Conservation (phyloP, 2,113 vertebrate genomes). For the Synodontis membranacea region DNA sequence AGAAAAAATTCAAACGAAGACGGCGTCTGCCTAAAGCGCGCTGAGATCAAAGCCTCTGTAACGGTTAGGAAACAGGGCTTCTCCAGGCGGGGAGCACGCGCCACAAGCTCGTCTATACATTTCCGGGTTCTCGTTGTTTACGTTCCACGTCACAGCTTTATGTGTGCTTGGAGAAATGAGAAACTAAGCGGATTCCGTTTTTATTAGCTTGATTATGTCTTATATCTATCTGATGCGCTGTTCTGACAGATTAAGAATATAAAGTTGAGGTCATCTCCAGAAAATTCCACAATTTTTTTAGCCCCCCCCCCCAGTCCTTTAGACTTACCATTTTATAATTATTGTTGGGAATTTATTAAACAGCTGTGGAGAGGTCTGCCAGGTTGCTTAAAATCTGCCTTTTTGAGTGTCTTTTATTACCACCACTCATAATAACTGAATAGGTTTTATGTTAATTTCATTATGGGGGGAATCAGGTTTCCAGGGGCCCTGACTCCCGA, state of each 20-base stretch:
- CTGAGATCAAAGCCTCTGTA: neutral
- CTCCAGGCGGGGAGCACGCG: neutral
- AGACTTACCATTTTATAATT: neutral
- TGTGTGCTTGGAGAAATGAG: neutral
- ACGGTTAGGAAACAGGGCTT: neutral
- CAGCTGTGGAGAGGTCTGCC: neutral
- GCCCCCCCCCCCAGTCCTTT: no score
- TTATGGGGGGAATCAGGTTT: neutral
- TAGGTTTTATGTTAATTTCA: neutral
- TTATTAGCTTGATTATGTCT: neutral
- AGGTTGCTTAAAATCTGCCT: neutral
- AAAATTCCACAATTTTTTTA: neutral
- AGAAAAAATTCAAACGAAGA: neutral
- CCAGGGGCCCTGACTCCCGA: neutral
- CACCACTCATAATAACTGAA: neutral
- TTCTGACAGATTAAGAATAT: no score
- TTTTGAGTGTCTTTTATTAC: neutral
- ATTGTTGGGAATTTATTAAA: neutral
- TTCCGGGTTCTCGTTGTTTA: conserved; percentile 49
- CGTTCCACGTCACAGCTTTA: conserved; percentile 22
- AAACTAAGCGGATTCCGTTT: neutral
- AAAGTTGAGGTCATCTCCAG: neutral
- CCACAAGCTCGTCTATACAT: neutral
- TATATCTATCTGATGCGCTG: no score
- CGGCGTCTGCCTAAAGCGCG: no score